Evolutionary conservation across 2,797 vertebrate species (phyloP), one percentile per base, ranked within the genome.

Genomic region (Tenualosa thibaudeaui): DNA sequence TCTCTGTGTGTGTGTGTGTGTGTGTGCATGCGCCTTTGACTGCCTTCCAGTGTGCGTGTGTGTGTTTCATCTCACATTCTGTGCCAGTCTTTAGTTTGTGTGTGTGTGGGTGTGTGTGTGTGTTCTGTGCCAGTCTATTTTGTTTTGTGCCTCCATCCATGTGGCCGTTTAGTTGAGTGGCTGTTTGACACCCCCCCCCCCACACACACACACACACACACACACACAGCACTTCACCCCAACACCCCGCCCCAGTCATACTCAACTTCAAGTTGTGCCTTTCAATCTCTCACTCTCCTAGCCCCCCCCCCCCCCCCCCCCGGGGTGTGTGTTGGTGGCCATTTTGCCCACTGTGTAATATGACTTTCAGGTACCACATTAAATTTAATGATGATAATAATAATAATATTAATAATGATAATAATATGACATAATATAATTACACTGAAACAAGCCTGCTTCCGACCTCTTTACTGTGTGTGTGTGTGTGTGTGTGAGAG

Each of bases 361-460:
- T 95, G 86, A 89, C 93, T 95, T 95, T 95, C 94, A 95, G 94
- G 95, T 96, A 95, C 94, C 94, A 94, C 93, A 92, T 93, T 92
- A 92, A 94, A 94, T 94, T 94, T 92, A 94, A 93, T 95, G 92
- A 91, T 89, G 82, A 89, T 90, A 81, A 86, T 86, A 10, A 89
- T 86, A 78, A 90, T 92, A 89, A 91, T 91, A 75, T 82, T 86
- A 51, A 86, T 90, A 86, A 88, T 88, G 84, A 86, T 86, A 46
- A 94, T 95, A 95, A 90, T 89, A 89, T 84, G 92, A 95, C 94
- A 94, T 95, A 95, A 94, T 95, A 96, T 95, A 96, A 96, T 95
- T 95, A 94, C 95, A 94, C 94, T 94, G 93, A 95, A 94, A 94
- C 92, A 91, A 87, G 13, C 26, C 12, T 26, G 24, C 9, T 13